Conservation (phyloP, 2,797 vertebrate genomes). For the Coluber constrictor region DNA sequence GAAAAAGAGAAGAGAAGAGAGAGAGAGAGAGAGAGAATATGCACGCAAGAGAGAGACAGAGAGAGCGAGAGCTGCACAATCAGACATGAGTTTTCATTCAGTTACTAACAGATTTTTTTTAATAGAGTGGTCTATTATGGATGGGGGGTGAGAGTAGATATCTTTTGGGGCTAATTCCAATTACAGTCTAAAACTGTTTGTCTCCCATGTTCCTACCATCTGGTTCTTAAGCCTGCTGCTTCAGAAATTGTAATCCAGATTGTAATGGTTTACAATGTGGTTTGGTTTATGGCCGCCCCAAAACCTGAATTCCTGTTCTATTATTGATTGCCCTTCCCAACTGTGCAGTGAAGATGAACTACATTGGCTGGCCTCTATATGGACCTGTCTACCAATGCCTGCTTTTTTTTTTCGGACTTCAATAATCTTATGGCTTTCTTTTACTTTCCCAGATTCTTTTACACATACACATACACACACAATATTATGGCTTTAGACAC, state of each 20-base stretch:
- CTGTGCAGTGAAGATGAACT: background rate
- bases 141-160: background rate
- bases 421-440: background rate
- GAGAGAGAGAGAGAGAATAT: background rate
- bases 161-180: background rate
- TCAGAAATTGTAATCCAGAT: background rate
- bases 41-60: background rate
- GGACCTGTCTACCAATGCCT: background rate
- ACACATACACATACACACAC: background rate
- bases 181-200: background rate
- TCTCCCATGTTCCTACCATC: background rate
- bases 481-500: background rate
- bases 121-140: background rate
- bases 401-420: background rate
- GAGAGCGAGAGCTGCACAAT: background rate
- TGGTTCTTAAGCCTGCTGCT: background rate
- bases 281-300: background rate
- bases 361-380: background rate
- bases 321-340: background rate
- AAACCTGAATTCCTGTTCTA: background rate
- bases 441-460: background rate
- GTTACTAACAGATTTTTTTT: background rate
- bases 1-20: background rate
- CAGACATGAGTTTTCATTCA: background rate
- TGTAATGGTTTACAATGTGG: background rate